phyloP scores from a whole-genome alignment of 2,113 vertebrate genomes.

The Tyrannus savana region DNA sequence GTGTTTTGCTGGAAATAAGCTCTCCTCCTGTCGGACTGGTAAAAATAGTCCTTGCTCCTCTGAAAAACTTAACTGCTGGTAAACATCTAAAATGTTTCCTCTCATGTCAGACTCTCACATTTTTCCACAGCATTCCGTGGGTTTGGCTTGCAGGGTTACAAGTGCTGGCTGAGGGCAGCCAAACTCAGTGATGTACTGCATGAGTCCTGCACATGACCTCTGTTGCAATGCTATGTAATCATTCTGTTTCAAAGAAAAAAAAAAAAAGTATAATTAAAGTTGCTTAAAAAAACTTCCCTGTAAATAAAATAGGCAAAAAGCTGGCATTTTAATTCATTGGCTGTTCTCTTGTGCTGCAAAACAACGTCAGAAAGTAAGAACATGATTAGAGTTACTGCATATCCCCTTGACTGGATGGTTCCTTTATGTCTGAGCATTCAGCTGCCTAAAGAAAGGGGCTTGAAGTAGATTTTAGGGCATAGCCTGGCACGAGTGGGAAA shows the following conservation, averaged over 20 bases:
- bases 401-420: background rate
- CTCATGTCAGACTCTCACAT: fast-evolving
- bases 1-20: background rate
- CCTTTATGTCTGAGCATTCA: background rate
- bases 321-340: fast-evolving
- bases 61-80: background rate
- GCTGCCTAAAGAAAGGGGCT: background rate
- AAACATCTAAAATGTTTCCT: background rate
- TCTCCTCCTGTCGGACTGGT: background rate
- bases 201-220: background rate
- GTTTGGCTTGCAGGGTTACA: background rate
- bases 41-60: background rate
- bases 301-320: background rate
- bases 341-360: background rate
- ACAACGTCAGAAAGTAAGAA: background rate
- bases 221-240: background rate
- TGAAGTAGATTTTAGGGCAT: background rate
- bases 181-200: fast-evolving
- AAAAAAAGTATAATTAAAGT: background rate
- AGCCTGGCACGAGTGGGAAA: background rate
- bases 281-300: background rate
- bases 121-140: background rate
- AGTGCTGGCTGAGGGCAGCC: background rate
- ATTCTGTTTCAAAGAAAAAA: background rate
- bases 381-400: background rate